Base-by-base conservation (phyloP, 2,888 invertebrate genomes). In the Phyllotreta cruciferae region DNA sequence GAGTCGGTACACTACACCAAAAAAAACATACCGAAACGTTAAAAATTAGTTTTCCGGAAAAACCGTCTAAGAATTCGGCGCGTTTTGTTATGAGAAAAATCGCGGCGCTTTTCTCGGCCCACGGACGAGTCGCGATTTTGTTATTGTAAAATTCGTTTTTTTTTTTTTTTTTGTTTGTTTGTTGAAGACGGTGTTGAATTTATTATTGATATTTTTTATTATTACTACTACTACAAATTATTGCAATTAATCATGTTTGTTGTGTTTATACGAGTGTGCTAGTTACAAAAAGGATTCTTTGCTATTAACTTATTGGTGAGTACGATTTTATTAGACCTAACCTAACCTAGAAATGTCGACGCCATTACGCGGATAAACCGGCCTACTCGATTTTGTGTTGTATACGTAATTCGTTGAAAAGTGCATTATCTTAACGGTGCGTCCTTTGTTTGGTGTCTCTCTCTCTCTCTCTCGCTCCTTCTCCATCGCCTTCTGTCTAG, bases 191-290 rank as follows among this genome's bases (percentile, higher is more conserved):
- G 63, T 63, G 60, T 68, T 66, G 66, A 57, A 67, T 69, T 60
- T 50, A 52, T 56, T 60, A 61, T 56, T 62, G 62, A 61, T 24
- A 24, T 24, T 24, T 24, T 24, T 24, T 24, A 3, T 24, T 24
- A 24, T 24, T 24, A 24, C 4, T 24, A 24, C 4, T 24, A 24
- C 24, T 24, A 24, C 24, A 24, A n/a, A 24, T 24, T 24, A 24
- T 24, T 24, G 24, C 24, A 24, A 57, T 72, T 77, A 79, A 79
- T 76, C 66, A 79, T 80, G 79, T 79, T 79, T 79, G 77, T 80
- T 78, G 79, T 80, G 79, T 79, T 80, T 78, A 78, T 78, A 77
- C 73, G 77, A 75, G 79, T 78, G 79, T 78, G 75, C 72, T 66
- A 69, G 24, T 24, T 24, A 24, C 24, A 24, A 24, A 24, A 70